Evolutionary conservation across 2,888 invertebrate species (phyloP), one percentile per base, ranked within the genome.

Genomic region (Lordiphosa andalusiaca): DNA sequence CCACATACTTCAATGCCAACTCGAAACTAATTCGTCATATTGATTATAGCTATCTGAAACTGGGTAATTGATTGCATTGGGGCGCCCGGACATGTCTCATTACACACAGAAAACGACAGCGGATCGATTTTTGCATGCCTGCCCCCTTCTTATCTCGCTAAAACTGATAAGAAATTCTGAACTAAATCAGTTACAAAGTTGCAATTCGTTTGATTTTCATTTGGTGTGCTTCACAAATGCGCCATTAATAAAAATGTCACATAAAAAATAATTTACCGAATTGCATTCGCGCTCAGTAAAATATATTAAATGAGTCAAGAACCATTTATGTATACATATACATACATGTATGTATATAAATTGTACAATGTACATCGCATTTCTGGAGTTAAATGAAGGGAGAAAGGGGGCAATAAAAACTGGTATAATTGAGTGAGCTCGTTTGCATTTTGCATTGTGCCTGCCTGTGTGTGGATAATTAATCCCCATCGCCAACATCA

Each of bases 111-210:
- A 60, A 66, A 49, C 58, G 78, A 74, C 78, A 80, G 66, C 81
- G 83, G 85, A 80, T 80, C 78, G 78, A 80, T 80, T 80, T 80
- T 85, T 83, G 81, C 85, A 80, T 83, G 76, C 57, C 62, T 16
- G 16, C 2, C 57, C 16, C 35, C 30, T 2, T 19, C 57, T 67
- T 70, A 65, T 70, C 73, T 64, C 10, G 3, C 12, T 33, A 35
- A 38, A 16, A n/a, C 54, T 47, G 60, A 60, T 60, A 60, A 64
- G 54, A 30, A 46, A 40, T 63, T 36, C 40, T 7, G 40, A 40
- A 41, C 55, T 7, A 54, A 60, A 60, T 60, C 65, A 60, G 40
- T 33, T 47, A 64, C 54, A 36, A 37, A 46, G 36, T 23, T 37
- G 36, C 54, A 37, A 7, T 35, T 25, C 33, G 39, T 36, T 25